Base-by-base conservation (phyloP, 2,113 vertebrate genomes). In the Myodes glareolus region DNA sequence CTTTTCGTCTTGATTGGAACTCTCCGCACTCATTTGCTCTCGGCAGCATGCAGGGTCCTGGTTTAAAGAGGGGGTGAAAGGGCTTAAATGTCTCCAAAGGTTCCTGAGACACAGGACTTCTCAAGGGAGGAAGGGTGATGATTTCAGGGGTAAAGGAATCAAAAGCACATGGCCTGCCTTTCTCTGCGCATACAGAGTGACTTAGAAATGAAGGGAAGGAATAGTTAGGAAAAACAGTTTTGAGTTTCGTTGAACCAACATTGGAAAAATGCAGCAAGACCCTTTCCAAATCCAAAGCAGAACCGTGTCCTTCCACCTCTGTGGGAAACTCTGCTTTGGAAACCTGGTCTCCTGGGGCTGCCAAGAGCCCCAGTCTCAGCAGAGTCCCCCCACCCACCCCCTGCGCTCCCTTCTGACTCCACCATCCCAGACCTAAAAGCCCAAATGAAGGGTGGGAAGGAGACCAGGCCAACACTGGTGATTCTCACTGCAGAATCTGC, bases 281-380 rank as follows among this genome's bases (percentile, higher is more conserved):
- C 61, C 58, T 94, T 95, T 96, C 95, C 90, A 96, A 98, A 97
- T 97, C 94, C 90, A 96, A 97, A 97, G 94, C 96, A 97, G 95
- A 96, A 97, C 55, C 52, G 0, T 95, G 78, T 96, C 95, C 94
- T 96, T 95, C 95, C 45, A 97, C 94, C 75, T 96, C 94, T 90
- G 58, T 95, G 89, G 97, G 98, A 65, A 97, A 96, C 90, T 97
- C 96, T 90, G 95, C 80, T 90, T 97, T 94, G 88, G 90, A 97
- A 94, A 61, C 78, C 45, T n/a, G 31, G 91, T 82, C 96, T 95
- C 97, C 86, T 70, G 73, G 86, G 96, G 90, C 70, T 93, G 47
- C 80, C 88, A 86, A 92, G 58, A 72, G 70, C 88, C 42, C 70
- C 47, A 21, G 77, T 42, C 68, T 90, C 72, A 23, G 33, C 50